Evolutionary conservation across 2,797 vertebrate genomes (phyloP), one percentile per base, ranked within the genome.

Genomic region (Siniperca obscura): DNA sequence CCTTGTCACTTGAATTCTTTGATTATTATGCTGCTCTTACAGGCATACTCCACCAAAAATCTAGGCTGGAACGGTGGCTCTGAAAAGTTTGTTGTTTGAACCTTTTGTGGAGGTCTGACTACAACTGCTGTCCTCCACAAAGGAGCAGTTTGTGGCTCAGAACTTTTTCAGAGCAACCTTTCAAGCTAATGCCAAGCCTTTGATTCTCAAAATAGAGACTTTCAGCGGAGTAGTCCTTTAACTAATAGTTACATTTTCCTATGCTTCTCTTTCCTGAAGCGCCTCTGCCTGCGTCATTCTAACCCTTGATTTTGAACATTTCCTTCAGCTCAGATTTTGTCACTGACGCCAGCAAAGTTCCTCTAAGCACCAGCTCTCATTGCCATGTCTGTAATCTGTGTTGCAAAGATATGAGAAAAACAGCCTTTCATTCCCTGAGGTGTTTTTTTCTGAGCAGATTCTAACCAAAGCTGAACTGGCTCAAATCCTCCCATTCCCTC

Each of bases 331-430:
- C 22, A 27, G 70, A 71, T 89, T 68, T 78, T 74, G 81, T 75
- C 78, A 87, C 22, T 65, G 64, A 74, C 21, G 74, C 69, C 84
- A 84, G 86, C 74, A 66, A 86, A 84, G 72, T n/a, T 79, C 82
- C 85, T 79, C 73, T 57, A 11, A 89, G 88, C 84, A 34, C 78
- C 78, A 59, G 80, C 81, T 86, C 80, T 86, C 83, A 70, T 57
- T 90, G 90, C 89, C 82, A 86, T 80, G 89, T 84, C 84, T 91
- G 86, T 90, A 85, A 93, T 93, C 90, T 92, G 90, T 84, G 91
- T 80, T 50, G 86, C 81, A 87, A 87, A 90, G 91, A 93, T 89
- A 91, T 80, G 89, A 91, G 81, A 76, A 85, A 86, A 91, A 86
- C 89, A 84, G 76, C 68, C 78, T 76, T 59, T 85, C 64, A 12